Conservation (phyloP, 2,888 invertebrate genomes). For the Trisateles emortualis region DNA sequence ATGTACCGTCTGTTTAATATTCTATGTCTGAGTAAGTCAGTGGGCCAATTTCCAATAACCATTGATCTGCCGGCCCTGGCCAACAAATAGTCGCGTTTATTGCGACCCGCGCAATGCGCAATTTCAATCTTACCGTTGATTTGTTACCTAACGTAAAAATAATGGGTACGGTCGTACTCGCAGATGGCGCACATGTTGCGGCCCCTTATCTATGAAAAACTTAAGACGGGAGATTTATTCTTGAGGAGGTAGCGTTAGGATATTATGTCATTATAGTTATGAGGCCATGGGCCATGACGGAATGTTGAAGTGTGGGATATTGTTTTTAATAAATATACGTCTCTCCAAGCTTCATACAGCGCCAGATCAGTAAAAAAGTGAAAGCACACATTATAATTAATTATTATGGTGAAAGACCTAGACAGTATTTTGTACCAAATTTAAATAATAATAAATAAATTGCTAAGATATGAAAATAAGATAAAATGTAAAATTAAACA, state of each 20-base stretch:
- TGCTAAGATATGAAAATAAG: no score
- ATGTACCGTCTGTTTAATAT: conserved; percentile 10
- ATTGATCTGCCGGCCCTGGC: conserved; percentile 33
- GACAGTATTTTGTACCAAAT: no score
- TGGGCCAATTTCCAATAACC: conserved; percentile 38
- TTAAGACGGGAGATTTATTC: conserved; percentile 2
- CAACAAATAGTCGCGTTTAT: conserved; percentile 27
- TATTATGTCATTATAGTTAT: no score
- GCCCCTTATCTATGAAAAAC: conserved; percentile 11
- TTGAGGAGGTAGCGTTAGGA: background rate
- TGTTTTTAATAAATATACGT: background rate
- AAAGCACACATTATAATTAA: no score
- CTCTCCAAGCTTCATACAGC: no score
- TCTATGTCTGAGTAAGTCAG: conserved; percentile 30
- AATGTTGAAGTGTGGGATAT: background rate
- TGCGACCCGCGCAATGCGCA: conserved; percentile 23
- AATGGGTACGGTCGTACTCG: conserved; percentile 4
- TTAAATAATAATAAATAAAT: no score
- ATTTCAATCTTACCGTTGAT: conserved; percentile 33
- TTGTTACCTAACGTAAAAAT: conserved; percentile 25
- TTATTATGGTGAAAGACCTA: no score
- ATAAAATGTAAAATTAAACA: no score
- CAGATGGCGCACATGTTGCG: conserved; percentile 13
- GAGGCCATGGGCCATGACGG: no score
- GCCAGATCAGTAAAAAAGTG: no score